Evolutionary conservation across 1,140 invertebrate genomes (phyloP).

Genomic region (Mesaphorura yosii): DNA sequence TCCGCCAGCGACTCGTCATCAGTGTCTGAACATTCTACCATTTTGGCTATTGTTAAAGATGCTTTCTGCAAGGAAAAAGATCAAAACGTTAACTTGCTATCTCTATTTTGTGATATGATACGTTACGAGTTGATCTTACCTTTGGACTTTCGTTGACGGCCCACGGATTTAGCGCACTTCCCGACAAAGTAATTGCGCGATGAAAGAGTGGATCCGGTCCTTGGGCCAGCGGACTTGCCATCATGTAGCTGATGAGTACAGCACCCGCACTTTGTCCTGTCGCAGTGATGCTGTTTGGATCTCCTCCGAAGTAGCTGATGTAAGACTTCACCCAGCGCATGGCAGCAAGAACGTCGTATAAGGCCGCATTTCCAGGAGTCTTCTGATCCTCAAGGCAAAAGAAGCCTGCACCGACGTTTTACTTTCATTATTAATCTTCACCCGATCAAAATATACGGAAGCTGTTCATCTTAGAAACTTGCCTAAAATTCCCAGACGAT

Average conservation of each 20-base stretch:
- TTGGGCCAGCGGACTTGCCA: slow-evolving; percentile 13
- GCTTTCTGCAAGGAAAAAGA: too few species aligned
- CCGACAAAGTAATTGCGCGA: slow-evolving; percentile 6
- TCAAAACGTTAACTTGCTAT: too few species aligned
- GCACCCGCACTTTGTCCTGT: slow-evolving; percentile 26
- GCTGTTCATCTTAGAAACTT: too few species aligned
- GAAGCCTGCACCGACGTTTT: too few species aligned
- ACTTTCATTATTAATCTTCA: too few species aligned
- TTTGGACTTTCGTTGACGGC: slow-evolving; percentile 1
- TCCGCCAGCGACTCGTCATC: too few species aligned
- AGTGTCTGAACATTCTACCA: too few species aligned
- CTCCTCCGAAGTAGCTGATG: slow-evolving; percentile 19
- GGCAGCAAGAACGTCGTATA: slow-evolving; percentile 18
- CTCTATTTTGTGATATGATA: slow-evolving; percentile 6
- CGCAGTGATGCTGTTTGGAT: slow-evolving; percentile 17
- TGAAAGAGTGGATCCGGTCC: slow-evolving; percentile 6
- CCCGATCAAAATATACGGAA: too few species aligned
- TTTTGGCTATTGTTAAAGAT: too few species aligned
- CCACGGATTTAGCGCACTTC: slow-evolving; percentile 8
- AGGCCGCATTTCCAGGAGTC: slow-evolving; percentile 22
- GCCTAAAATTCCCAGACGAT: too few species aligned
- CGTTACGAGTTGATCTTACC: neutral
- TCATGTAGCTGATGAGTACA: slow-evolving; percentile 13
- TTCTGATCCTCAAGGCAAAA: too few species aligned
- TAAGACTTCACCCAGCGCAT: slow-evolving; percentile 15